Evolutionary conservation across 2,113 vertebrate genomes (phyloP), one percentile per base, ranked within the genome.

Genomic region (Mesitornis unicolor): DNA sequence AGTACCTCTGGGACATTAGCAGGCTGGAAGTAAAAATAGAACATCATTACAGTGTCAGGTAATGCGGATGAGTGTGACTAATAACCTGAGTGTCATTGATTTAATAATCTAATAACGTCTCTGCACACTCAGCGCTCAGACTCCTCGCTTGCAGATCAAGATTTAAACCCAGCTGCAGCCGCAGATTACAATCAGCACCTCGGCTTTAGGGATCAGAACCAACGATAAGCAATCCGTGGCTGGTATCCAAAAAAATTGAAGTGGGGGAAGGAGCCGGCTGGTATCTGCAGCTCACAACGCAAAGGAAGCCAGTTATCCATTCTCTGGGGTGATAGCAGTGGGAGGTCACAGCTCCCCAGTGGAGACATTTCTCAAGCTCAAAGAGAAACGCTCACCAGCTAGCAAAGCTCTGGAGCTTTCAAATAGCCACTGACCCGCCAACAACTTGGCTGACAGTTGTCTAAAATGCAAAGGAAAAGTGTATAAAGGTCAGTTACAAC

Each of bases 11-110:
- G 92, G 97, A 97, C 87, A 97, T 97, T 97, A 97, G 93, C 65
- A 91, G 89, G 91, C 96, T 95, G 84, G 54, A 97, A 97, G 95
- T 96, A 98, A 98, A 98, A 98, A 98, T 91, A 98, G 97, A 97
- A 97, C 54, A 89, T 97, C 94, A 97, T 97, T 97, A 97, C 80
- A 84, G 87, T 98, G 96, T 97, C 97, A 98, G 97, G 95, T 98
- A 97, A 95, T 98, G 95, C 40, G 80, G 94, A 96, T 96, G 92
- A 97, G 94, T 96, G 97, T 98, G 97, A 98, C 97, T 98, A 98
- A 98, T 95, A 98, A 95, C 96, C 96, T 71, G 74, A 95, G 95
- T 97, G 97, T 98, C 97, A 98, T 97, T 98, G 89, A 97, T 91
- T 87, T 97, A 97, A 98, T 97, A 97, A 98, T 97, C 96, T 95